Evolutionary conservation across 2,113 vertebrate genomes (phyloP), one percentile per base, ranked within the genome.

Genomic region (Willisornis vidua): DNA sequence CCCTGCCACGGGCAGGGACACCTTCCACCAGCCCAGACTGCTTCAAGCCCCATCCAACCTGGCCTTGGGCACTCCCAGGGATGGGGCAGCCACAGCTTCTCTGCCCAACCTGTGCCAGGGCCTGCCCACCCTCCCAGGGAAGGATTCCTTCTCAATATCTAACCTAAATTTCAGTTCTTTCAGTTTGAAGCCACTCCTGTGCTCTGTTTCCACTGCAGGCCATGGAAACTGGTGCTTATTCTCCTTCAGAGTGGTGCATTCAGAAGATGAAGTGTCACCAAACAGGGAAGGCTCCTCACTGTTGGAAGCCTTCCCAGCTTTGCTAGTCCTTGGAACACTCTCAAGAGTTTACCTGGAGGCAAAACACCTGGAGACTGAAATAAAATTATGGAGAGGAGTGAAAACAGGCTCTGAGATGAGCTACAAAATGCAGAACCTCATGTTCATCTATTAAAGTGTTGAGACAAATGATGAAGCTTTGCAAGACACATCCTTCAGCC

Each of bases 191-290:
- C 57, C 15, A 7, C 7, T 20, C 41, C 48, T 48, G 52, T 46
- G 61, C 66, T 48, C 66, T 48, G 14, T 33, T 73, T 37, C 71
- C 54, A 2, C 11, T 24, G 28, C 54, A 58, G 81, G 19, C 41
- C 9, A 10, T 5, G 23, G 43, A 55, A 24, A 6, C 8, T 17
- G 55, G 10, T 49, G 43, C 14, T 79, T 3, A 1, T 2, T 19
- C 49, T 24, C 35, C 72, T 26, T 20, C 54, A 72, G 14, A 3
- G 11, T 6, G 31, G 41, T 54, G 65, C 2, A 0, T 8, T 8
- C 19, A 8, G 19, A 61, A 51, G 61, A 6, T 41, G 41, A 9
- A 26, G 59, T 18, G 45, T 29, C 63, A 28, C 52, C 68, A 28
- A 19, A 22, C 19, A 48, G 41, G 14, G 41, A 43, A 43, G 41